Percentiles rank a stretch among this genome's conserved stretches.
Evolutionary conservation across 2,797 vertebrate species (phyloP).

Genomic region (Kryptopterus vitreolus): DNA sequence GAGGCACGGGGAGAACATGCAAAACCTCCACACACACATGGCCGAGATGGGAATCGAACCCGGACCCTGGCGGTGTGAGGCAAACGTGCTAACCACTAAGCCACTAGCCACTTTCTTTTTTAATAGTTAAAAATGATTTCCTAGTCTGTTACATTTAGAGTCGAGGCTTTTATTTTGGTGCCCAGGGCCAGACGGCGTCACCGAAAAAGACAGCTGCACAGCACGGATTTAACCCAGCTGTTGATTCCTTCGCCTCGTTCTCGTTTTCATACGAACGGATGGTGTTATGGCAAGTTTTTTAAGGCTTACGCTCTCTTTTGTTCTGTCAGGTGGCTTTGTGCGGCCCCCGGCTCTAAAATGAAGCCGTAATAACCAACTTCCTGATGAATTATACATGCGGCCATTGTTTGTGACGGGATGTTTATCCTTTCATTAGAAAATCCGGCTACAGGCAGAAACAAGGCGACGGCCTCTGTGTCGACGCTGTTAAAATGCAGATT

Average conservation of each 20-base stretch:
- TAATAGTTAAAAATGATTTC: neutral
- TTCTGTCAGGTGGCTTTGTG: conserved; percentile 9
- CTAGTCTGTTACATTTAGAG: neutral
- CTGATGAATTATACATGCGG: conserved; percentile 16
- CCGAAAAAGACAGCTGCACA: neutral
- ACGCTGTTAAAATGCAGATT: conserved; percentile 1
- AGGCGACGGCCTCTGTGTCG: neutral
- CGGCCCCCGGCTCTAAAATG: neutral
- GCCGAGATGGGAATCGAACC: no score
- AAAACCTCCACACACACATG: no score
- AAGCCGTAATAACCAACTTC: conserved; percentile 7
- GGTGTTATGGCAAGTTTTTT: neutral
- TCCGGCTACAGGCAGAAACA: neutral
- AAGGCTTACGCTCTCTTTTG: neutral
- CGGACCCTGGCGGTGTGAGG: no score
- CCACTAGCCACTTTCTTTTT: no score
- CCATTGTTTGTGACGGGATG: conserved; percentile 1
- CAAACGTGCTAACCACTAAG: no score
- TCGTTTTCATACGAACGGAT: neutral
- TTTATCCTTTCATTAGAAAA: conserved; percentile 1
- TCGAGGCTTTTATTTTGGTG: neutral
- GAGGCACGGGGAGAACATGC: no score
- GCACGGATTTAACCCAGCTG: neutral
- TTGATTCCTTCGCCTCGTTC: neutral
- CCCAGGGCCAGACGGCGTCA: neutral